A percentile compares a stretch with the other conserved stretches of the same genome.
These are phyloP conservation scores for Catocala fraxini DNA, from an alignment of 2,888 invertebrate genomes.

Conservation along the genomic window DNA sequence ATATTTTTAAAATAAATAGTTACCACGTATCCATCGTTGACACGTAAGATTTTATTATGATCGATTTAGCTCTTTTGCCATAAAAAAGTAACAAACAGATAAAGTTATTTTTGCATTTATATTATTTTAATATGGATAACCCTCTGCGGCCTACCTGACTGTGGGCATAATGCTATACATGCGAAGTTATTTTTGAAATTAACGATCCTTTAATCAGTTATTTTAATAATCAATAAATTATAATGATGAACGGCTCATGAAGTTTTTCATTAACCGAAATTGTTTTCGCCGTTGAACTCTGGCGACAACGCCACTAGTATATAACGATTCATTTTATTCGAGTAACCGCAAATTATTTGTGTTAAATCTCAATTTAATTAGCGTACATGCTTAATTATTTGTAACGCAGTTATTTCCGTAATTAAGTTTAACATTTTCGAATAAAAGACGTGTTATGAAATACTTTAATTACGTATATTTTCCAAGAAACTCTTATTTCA, in stretches of 20 bases:
- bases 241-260: constrained; percentile 5
- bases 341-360: constrained; percentile 61
- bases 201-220: no score
- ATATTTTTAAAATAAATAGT: no score
- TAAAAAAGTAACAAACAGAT: no score
- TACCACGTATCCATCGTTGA: no score
- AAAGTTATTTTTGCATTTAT: no score
- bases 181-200: no score
- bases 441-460: constrained; percentile 26
- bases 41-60: no score
- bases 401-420: constrained; percentile 59
- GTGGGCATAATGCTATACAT: no score
- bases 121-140: no score
- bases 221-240: neutral
- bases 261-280: constrained; percentile 22
- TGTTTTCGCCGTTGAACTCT: constrained; percentile 39
- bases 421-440: constrained; percentile 43
- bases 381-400: constrained; percentile 63
- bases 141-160: no score
- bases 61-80: no score
- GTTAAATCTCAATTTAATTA: constrained; percentile 67
- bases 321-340: constrained; percentile 55
- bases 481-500: constrained; percentile 1
- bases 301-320: constrained; percentile 32
- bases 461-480: constrained; percentile 17